Evolutionary conservation across 2,888 invertebrate genomes (phyloP).

Genomic region (Lasioglossum leucozonium): DNA sequence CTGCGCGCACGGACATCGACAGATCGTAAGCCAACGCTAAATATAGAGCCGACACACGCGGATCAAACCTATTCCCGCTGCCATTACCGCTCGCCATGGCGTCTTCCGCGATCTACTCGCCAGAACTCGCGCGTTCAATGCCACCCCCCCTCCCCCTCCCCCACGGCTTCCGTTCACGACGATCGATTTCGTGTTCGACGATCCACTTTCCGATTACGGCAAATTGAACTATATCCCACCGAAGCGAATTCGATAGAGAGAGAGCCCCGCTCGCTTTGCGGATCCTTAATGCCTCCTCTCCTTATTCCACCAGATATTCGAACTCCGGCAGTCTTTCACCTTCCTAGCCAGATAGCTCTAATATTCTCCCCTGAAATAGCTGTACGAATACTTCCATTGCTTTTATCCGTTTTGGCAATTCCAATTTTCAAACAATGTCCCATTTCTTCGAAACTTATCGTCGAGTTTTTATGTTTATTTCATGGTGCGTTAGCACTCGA

Average conservation of each 20-base stretch:
- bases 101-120: slow-evolving; percentile 24
- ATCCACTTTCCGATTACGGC: slow-evolving; percentile 5
- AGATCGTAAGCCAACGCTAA: slow-evolving; percentile 45
- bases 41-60: slow-evolving; percentile 43
- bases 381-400: not conserved
- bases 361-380: not conserved
- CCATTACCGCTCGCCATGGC: not conserved
- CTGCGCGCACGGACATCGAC: slow-evolving; percentile 44
- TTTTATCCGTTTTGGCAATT: not conserved
- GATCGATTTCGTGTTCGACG: not conserved
- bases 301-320: not conserved
- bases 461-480: no score
- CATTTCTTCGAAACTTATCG: not conserved
- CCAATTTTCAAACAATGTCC: not conserved
- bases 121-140: not conserved
- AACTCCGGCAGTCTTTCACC: not conserved
- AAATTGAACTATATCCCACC: slow-evolving; percentile 8
- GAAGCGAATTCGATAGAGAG: not conserved
- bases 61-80: slow-evolving; percentile 9
- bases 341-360: not conserved
- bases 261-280: not conserved
- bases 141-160: no score
- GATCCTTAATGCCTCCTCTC: not conserved
- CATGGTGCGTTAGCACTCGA: no score
- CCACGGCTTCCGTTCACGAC: slow-evolving; percentile 11